Base-by-base conservation (phyloP, 1,140 invertebrate genomes). In the Apis cerana region DNA sequence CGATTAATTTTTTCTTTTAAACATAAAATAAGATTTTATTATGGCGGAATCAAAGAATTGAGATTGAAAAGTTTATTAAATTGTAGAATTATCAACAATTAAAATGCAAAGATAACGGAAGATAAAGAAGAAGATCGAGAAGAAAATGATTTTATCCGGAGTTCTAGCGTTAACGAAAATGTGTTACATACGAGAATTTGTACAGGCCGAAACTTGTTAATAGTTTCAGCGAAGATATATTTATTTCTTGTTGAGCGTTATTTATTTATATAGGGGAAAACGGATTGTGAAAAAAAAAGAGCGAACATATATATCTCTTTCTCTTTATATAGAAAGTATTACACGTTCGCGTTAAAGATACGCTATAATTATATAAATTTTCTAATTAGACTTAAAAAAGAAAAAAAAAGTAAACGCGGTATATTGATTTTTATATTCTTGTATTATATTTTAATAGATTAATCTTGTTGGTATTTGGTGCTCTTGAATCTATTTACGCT, bases 161-260 rank as follows among this genome's bases (percentile, higher is more conserved):
- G 5, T 43, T 43, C 33, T 43, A 43, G 5, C 4, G 33, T 43
- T 43, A 43, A 43, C 4, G 33, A 43, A 43, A 43, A 43, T 43
- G 23, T 21, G 13, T 12, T 19, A 54, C 12, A 10, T 3, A 3
- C 11, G 23, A 62, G 2, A 61, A 62, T 59, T 64, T 76, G 23
- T 65, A 81, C 10, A 52, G 27, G 5, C 11, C 59, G 15, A 68
- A 17, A 21, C 50, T 74, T 86, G 50, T 69, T 74, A 23, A 58
- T 82, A 56, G 59, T 64, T 62, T 74, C n/a, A 33, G n/a, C 43
- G 72, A 69, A 27, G 71, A 68, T 68, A 15, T 87, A 87, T 87
- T 87, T 87, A 86, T 84, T 87, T 83, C 61, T 83, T 75, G 56
- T 75, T 79, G 75, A 65, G 12, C 64, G 21, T 61, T 87, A 87